Evolutionary conservation across 2,888 invertebrate species (phyloP), one percentile per base, ranked within the genome.

Genomic region (Xanthorhoe designata): DNA sequence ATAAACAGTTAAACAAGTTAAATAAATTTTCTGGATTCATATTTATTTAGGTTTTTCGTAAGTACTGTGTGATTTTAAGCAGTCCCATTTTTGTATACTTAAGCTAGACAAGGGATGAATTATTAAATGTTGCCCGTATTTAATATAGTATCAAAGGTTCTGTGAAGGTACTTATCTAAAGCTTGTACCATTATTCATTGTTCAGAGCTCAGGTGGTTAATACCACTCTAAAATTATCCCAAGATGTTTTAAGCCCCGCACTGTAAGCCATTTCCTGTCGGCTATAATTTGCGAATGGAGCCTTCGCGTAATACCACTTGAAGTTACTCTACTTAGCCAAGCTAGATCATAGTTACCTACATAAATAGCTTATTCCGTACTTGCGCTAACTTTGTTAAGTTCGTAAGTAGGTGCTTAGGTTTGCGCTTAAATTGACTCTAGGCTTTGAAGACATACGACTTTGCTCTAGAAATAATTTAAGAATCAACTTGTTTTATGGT

Each of bases 301-400:
- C 45, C 62, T 58, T 61, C 57, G 50, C 38, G 51, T 67, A 64
- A 64, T 63, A 49, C 62, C 35, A 56, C 61, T 63, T 45, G 17
- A 54, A 64, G 61, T 64, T 58, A 61, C 61, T 35, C 57, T 50
- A 57, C 64, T 64, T 64, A 64, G 56, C 35, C 17, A 7, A 47
- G 38, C 64, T 63, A 55, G 55, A 62, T 35, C 24, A 15, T 52
- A 57, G 51, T 24, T 54, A 38, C 38, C 32, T 52, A 54, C 50
- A 49, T 67, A 47, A 47, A 51, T 64, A 61, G 60, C 61, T 64
- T 63, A 67, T 59, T 60, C 51, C 56, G 42, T 51, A 38, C 55
- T 52, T 56, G 56, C 19, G 61, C 58, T 54, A 61, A 66, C 53
- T 68, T 57, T 32, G 67, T 56, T 64, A 67, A 64, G 52, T 60